Evolutionary conservation across 2,797 vertebrate genomes (phyloP), one percentile per base, ranked within the genome.

Genomic region (Hozukius guyotensis): DNA sequence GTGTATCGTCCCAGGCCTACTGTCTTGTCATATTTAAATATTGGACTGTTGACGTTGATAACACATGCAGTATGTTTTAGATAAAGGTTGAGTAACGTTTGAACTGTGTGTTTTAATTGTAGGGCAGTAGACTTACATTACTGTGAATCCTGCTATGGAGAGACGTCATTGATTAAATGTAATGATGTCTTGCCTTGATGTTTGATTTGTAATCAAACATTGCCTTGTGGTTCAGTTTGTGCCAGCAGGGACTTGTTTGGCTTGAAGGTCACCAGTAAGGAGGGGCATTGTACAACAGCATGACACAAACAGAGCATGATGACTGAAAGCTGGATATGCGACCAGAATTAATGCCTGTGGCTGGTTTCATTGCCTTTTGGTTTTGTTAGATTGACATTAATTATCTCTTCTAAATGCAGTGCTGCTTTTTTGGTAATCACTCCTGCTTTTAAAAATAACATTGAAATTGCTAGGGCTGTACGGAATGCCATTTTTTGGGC

Each of bases 201-300:
- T 75, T 70, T 60, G 62, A 80, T 79, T 82, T 80, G 66, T 81
- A 46, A 69, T 83, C 67, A 85, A 66, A 63, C 36, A 66, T 65
- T 32, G 14, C 32, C 12, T 72, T 31, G 46, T 83, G 29, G 62
- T 75, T 86, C 62, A 57, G 65, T 67, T 55, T 72, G 31, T 74
- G 38, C 66, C 29, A 66, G 59, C 59, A 74, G 63, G 52, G 42
- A 74, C 62, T 64, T 72, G 80, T 90, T 82, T 80, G 53, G 46
- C 66, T 56, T 83, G 81, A 89, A 87, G 76, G 82, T 90, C 82
- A 84, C 42, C 61, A 60, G 66, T 77, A 77, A 82, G 62, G 59
- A 80, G 81, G 36, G 6, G 53, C 29, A 36, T 62, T 81, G 74
- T 74, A 76, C 38, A 77, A 55, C 62, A 84, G 52, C 32, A 71